Percentiles rank a stretch among this genome's conserved stretches.
These are phyloP conservation scores for Drosophila sulfurigaster DNA, from an alignment of 1,140 invertebrate species.

Conservation along the genomic window DNA sequence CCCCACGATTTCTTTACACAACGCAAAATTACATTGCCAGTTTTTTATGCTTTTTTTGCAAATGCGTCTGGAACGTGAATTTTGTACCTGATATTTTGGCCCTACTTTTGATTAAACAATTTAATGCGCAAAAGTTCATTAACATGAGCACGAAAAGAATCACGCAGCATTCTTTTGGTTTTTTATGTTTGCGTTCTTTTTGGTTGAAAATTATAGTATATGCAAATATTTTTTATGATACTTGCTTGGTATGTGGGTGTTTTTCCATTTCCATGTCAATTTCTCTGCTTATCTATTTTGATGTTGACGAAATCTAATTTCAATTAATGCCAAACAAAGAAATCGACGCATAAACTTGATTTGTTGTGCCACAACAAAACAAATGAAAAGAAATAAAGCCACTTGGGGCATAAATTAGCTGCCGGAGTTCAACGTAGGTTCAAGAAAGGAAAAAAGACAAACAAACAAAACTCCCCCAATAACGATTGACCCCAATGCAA, in stretches of 20 bases:
- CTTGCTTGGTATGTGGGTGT: slow-evolving; percentile 21
- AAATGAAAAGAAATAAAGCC: slow-evolving; percentile 7
- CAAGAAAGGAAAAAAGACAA: background rate
- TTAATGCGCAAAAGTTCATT: slow-evolving; percentile 69
- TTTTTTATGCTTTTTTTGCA: slow-evolving; percentile 41
- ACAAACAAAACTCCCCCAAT: slow-evolving; percentile 27
- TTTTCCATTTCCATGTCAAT: slow-evolving; percentile 22
- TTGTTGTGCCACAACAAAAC: slow-evolving; percentile 37
- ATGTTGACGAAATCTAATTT: slow-evolving; percentile 41
- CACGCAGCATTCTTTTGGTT: slow-evolving; percentile 52
- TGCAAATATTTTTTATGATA: slow-evolving; percentile 57
- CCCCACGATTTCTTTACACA: slow-evolving; percentile 1
- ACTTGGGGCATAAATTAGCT: slow-evolving; percentile 25
- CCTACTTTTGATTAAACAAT: slow-evolving; percentile 63
- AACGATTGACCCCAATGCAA: slow-evolving; percentile 41
- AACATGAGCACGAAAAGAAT: slow-evolving; percentile 53
- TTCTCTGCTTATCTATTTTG: slow-evolving; percentile 1
- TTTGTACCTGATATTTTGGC: slow-evolving; percentile 58
- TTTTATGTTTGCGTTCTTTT: slow-evolving; percentile 9
- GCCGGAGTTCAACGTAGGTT: background rate
- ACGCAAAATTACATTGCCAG: slow-evolving; percentile 11
- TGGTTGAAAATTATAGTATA: slow-evolving; percentile 61
- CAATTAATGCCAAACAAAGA: slow-evolving; percentile 40
- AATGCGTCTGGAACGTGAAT: slow-evolving; percentile 46
- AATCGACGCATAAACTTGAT: slow-evolving; percentile 49